Evolutionary conservation across 1,140 invertebrate genomes (phyloP), one percentile per base, ranked within the genome.

Genomic region (Drosophila watanabei): DNA sequence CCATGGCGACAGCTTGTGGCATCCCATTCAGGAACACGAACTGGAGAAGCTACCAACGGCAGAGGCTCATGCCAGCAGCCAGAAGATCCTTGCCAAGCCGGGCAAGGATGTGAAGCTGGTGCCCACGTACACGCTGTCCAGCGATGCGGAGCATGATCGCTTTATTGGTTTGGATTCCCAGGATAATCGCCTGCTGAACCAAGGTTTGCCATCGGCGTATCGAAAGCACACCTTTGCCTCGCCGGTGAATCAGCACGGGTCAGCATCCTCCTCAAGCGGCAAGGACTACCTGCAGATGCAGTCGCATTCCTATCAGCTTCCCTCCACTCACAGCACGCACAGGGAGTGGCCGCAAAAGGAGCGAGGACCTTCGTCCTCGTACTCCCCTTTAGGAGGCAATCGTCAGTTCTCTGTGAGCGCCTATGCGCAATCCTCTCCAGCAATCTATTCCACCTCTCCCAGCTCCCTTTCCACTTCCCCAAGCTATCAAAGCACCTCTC

Each of bases 301-400:
- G 41, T 88, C 85, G 10, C 75, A 89, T 5, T 89, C 81, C 7
- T 88, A 72, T 49, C 78, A 88, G 32, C 46, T 89, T 66, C 78
- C 85, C 0, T 39, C 76, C 6, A 58, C 51, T 1, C 71, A 78
- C 14, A 70, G 33, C 56, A 75, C 39, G 2, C 77, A 66, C 11
- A 33, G 30, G n/a, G 76, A 73, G 10, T 79, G 70, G 72, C 35
- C 52, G 2, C 41, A 43, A 20, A 48, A 48, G 43, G 39, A 49
- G 51, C 58, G 58, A 3, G 35, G 18, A 24, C 8, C 37, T 4
- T 24, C 51, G 0, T 35, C 33, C 4, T 16, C 24, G 24, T 49
- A 49, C 24, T 4, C 13, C 13, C 49, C 28, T 4, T 32, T 33
- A 10, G 35, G 20, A 0, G 72, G 39, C 1, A 56, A 41, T 39